Conservation (phyloP, 2,797 vertebrate species). For the Parambassis ranga region DNA sequence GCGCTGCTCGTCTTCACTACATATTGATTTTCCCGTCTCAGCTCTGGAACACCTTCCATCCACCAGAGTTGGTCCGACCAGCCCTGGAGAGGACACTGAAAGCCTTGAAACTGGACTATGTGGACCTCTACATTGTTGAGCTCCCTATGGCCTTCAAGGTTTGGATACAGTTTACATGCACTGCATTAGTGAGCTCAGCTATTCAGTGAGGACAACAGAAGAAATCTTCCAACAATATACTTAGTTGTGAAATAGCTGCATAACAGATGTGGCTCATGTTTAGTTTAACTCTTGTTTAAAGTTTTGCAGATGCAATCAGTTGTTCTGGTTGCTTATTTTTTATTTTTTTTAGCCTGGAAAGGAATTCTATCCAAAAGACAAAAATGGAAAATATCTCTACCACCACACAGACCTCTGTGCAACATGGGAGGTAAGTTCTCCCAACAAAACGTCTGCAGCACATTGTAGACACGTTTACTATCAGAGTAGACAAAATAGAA, state of each 20-base stretch:
- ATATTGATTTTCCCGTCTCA: no score
- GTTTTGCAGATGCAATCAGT: no score
- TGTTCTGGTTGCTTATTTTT: conserved; percentile 60
- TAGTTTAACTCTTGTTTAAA: no score
- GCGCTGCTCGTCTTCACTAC: no score
- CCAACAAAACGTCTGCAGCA: no score
- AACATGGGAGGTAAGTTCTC: conserved; percentile 91
- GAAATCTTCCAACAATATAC: no score
- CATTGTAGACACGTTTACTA: no score
- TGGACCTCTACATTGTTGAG: conserved; percentile 94
- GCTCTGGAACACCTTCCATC: conserved; percentile 92
- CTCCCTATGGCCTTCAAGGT: conserved; percentile 94
- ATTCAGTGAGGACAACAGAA: no score
- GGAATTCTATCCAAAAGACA: conserved; percentile 83
- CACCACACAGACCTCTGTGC: conserved; percentile 87
- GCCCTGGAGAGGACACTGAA: conserved; percentile 86
- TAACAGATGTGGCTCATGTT: no score
- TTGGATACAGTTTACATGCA: neutral
- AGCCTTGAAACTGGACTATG: conserved; percentile 86
- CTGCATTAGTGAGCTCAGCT: no score
- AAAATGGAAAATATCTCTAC: conserved; percentile 86
- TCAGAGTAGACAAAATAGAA: no score
- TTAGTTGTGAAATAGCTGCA: no score
- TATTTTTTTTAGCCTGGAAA: conserved; percentile 88
- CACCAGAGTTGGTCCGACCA: conserved; percentile 85